phyloP scores from a whole-genome alignment of 2,888 invertebrate genomes.

The Hofmannophila pseudospretella region DNA sequence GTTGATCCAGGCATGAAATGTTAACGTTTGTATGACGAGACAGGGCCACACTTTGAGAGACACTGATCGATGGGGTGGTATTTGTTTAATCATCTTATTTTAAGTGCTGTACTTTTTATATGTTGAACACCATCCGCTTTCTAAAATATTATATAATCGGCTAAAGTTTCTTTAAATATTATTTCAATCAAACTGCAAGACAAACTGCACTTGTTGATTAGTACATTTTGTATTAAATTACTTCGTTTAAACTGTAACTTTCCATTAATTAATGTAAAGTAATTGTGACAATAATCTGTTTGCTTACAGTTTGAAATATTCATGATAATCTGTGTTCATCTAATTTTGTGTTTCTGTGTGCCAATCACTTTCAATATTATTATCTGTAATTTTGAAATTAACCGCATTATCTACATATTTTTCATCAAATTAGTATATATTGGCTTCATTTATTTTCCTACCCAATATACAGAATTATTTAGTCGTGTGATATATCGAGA shows the following conservation, averaged over 20 bases:
- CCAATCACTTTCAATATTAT: conserved; percentile 34
- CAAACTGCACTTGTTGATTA: conserved; percentile 23
- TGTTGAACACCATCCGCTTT: conserved; percentile 78
- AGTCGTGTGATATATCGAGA: conserved; percentile 10
- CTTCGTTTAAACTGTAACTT: too few species aligned
- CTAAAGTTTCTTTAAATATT: conserved; percentile 42
- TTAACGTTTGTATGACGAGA: conserved; percentile 30
- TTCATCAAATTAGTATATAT: conserved; percentile 14
- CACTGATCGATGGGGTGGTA: conserved; percentile 44
- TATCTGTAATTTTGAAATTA: conserved; percentile 27
- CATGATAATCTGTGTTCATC: conserved; percentile 45
- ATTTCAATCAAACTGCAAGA: conserved; percentile 55
- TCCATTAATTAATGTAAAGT: too few species aligned
- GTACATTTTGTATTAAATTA: too few species aligned
- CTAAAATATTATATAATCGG: conserved; percentile 65
- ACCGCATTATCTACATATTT: conserved; percentile 17
- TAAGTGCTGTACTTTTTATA: conserved; percentile 62
- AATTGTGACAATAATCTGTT: conserved; percentile 25
- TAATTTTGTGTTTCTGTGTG: conserved; percentile 43
- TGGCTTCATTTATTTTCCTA: conserved; percentile 21
- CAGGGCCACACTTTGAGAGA: conserved; percentile 45
- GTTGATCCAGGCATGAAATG: conserved; percentile 57
- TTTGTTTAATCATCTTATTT: conserved; percentile 50
- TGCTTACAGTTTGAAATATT: conserved; percentile 59
- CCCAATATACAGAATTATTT: conserved; percentile 12